Evolutionary conservation across 2,888 invertebrate species (phyloP), one percentile per base, ranked within the genome.

Genomic region (Rhingia rostrata): DNA sequence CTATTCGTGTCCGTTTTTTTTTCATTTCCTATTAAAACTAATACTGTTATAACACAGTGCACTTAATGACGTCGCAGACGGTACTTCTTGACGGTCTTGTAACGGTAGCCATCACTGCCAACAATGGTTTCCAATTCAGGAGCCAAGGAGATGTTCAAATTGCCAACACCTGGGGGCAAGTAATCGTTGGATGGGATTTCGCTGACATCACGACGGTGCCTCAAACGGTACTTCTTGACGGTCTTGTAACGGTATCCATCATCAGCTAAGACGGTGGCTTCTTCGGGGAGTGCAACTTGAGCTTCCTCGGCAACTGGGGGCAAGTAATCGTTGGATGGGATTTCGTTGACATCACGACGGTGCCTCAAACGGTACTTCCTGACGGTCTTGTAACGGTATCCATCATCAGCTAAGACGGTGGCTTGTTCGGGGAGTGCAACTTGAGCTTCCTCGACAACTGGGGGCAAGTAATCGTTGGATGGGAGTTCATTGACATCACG

Each of bases 161-260:
- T 49, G 33, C 58, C 22, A 9, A 35, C 66, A 43, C 70, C 73
- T 64, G 81, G 73, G 32, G 86, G 86, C 69, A 86, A 77, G 82
- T 79, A 82, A 7, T 90, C 89, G 51, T 66, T 85, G 43, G 87
- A 72, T 56, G 86, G 86, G 1, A 90, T 64, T 69, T 90, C 90
- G 53, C 10, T 86, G 2, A 89, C 89, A 82, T 89, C 89, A 58
- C 89, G 89, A 72, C 89, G 89, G 49, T 86, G 89, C 39, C 89
- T 89, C 9, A 82, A 56, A 72, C 87, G 88, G 9, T 88, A 84
- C 60, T 88, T 88, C 70, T 88, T 89, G 9, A 90, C 89, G 54
- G 88, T 88, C 87, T 90, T 90, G 88, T 90, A 90, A 72, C 90
- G 90, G 87, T 90, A 90, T 41, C 90, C 90, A 88, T 90, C 90